Percentiles rank a stretch among this genome's conserved stretches.
Conservation (phyloP, 2,113 vertebrate genomes). For the Laticauda colubrina region DNA sequence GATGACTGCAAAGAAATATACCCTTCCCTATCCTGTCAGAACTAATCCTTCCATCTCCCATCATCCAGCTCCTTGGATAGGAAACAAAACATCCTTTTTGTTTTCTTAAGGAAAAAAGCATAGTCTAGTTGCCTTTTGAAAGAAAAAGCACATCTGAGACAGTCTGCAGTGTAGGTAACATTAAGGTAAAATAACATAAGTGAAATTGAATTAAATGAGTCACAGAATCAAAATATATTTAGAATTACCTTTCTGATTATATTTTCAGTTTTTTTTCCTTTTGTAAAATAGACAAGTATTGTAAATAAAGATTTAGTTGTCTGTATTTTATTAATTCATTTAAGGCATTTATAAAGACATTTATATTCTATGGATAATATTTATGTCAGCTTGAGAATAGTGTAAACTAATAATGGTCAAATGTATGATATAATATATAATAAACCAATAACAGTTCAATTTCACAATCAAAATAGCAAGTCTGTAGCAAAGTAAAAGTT, state of each 20-base stretch:
- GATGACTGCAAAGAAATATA: neutral
- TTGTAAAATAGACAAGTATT: neutral
- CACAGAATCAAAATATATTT: neutral
- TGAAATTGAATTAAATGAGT: neutral
- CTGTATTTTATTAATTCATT: neutral
- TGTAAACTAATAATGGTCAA: slow-evolving; percentile 1
- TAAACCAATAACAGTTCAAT: neutral
- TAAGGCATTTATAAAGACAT: neutral
- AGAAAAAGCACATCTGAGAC: neutral
- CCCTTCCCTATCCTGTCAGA: neutral
- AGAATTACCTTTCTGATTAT: neutral
- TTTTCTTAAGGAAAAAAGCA: neutral
- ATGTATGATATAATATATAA: neutral
- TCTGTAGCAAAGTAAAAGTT: neutral
- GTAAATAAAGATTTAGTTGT: neutral
- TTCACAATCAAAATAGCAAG: neutral
- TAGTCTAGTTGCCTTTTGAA: neutral
- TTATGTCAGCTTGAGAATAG: neutral
- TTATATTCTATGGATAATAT: neutral
- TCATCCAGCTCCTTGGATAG: neutral
- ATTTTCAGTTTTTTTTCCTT: neutral
- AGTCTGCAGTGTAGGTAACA: neutral
- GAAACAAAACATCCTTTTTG: neutral
- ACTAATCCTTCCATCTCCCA: neutral
- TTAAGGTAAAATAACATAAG: neutral